Evolutionary conservation across 2,797 vertebrate species (phyloP), one percentile per base, ranked within the genome.

Genomic region (Moxostoma hubbsi): DNA sequence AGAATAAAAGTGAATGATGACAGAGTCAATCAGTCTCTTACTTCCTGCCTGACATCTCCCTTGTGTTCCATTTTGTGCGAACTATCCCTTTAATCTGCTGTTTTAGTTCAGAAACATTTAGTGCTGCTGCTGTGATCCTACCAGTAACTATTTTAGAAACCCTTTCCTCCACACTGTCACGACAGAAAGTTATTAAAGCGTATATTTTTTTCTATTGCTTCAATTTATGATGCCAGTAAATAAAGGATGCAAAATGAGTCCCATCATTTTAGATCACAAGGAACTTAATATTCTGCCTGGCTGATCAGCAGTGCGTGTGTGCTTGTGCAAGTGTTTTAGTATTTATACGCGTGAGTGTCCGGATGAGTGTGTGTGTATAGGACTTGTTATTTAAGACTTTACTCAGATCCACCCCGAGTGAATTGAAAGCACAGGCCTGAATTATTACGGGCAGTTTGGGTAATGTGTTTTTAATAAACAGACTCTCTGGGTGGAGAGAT

Each of bases 391-490:
- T 71, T 64, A 73, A 67, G 59, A 63, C 61, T 79, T 63, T 62
- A 45, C 49, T 76, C 24, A 18, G 45, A 79, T 81, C 55, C 49
- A 64, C 2, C 45, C 72, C 66, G 16, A 43, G 64, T 16, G 49
- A 43, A 61, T 46, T 81, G 73, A 75, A 83, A 57, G 69, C 68
- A 43, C 81, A 77, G 69, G 59, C 15, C 18, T 85, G 68, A 86
- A 83, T 79, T 83, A 79, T 80, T 67, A 83, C 58, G 50, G 76
- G 61, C 63, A 77, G 75, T 80, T 81, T 71, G 71, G 72, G 73
- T 86, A 77, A 79, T 85, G 78, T 75, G 83, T 71, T 81, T 85
- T 85, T 84, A 85, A 86, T 85, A 81, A 87, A 87, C 50, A 64
- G 75, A 74, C 51, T 50, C 77, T 63, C 64, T 81, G 18, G 65